phyloP scores from a whole-genome alignment of 2,113 vertebrate species.

The Neotoma lepida region DNA sequence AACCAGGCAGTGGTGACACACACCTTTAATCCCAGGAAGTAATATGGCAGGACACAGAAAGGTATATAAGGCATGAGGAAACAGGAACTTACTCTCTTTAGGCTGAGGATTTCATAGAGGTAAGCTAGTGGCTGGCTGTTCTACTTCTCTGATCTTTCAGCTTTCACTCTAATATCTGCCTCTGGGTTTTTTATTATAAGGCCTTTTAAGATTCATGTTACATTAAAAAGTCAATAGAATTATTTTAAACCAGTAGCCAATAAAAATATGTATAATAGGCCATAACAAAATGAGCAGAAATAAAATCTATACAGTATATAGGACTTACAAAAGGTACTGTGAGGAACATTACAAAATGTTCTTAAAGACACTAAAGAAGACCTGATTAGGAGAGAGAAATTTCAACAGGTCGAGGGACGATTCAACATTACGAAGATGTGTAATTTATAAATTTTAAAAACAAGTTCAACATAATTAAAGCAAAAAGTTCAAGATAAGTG shows the following conservation, averaged over 20 bases:
- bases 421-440: slow-evolving; percentile 13
- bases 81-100: no score
- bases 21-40: no score
- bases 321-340: background rate
- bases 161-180: no score
- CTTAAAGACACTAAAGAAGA: slow-evolving; percentile 27
- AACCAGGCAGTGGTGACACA: no score
- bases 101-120: no score
- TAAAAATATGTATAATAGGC: background rate
- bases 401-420: background rate
- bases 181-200: no score
- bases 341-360: slow-evolving; percentile 2
- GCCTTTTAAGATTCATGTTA: no score
- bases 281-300: background rate
- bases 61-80: no score
- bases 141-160: no score
- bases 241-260: background rate
- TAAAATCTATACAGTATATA: background rate
- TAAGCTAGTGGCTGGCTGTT: no score
- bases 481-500: background rate
- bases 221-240: background rate
- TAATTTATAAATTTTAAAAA: background rate
- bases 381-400: background rate
- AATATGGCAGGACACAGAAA: no score
- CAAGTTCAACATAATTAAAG: background rate